Percentiles rank a stretch among this genome's conserved stretches.
Conservation (phyloP, 2,797 vertebrate genomes). For the Macrochelys suwanniensis region DNA sequence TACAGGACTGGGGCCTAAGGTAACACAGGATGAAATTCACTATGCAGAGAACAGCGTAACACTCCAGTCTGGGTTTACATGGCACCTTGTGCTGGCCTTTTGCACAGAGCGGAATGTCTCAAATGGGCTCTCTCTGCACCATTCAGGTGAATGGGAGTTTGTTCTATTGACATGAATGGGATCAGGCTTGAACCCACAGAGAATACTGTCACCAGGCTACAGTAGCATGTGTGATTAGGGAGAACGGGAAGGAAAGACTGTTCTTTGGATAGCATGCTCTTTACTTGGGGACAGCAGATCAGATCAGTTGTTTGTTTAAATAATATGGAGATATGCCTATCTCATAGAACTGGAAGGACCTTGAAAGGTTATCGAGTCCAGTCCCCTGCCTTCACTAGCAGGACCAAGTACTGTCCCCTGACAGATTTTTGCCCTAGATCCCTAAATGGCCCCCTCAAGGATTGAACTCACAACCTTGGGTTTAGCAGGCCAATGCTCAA, state of each 20-base stretch:
- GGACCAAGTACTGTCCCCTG: too few species aligned
- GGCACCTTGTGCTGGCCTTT: neutral
- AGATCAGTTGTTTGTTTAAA: neutral
- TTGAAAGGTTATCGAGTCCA: too few species aligned
- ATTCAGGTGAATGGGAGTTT: fast-evolving
- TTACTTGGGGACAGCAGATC: neutral
- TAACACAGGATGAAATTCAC: neutral
- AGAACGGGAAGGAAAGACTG: fast-evolving
- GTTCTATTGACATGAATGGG: fast-evolving
- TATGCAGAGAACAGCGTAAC: neutral
- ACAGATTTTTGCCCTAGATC: too few species aligned
- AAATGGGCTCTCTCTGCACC: fast-evolving
- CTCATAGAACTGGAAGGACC: too few species aligned
- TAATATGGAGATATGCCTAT: too few species aligned
- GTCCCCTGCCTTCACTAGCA: too few species aligned
- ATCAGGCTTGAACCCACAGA: neutral
- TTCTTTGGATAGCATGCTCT: neutral
- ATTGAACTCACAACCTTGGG: too few species aligned
- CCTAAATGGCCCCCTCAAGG: too few species aligned
- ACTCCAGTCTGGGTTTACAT: neutral
- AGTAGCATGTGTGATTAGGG: neutral
- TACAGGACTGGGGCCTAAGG: neutral
- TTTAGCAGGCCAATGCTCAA: too few species aligned
- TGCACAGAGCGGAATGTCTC: neutral
- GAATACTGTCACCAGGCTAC: neutral